Percentiles rank a stretch among this genome's conserved stretches.
Evolutionary conservation across 2,888 invertebrate genomes (phyloP).

Genomic region (Blera fallax): DNA sequence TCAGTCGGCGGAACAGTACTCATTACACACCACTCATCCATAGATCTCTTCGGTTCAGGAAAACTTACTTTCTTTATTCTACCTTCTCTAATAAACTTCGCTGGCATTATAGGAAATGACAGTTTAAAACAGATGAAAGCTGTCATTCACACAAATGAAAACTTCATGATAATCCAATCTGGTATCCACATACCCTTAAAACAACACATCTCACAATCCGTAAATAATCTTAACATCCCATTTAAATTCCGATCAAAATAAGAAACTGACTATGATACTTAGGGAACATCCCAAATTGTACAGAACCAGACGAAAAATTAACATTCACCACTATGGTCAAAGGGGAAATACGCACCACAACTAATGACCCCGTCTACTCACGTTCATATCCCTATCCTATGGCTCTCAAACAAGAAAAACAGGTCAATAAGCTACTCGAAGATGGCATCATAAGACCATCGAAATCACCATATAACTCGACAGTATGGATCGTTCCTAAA

Average conservation of each 20-base stretch:
- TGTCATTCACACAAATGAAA: not conserved
- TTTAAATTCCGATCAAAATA: not conserved
- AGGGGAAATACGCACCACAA: slow-evolving; percentile 46
- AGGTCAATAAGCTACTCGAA: slow-evolving; percentile 20
- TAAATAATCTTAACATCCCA: not conserved
- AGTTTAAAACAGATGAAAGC: not conserved
- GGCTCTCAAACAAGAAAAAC: slow-evolving; percentile 31
- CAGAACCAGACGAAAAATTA: slow-evolving; percentile 19
- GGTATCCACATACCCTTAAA: not conserved
- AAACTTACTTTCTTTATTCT: slow-evolving; percentile 9
- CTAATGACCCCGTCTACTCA: slow-evolving; percentile 29
- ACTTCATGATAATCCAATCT: not conserved
- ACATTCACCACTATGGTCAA: slow-evolving; percentile 45
- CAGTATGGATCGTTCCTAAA: slow-evolving; percentile 16
- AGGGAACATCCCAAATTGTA: slow-evolving; percentile 23
- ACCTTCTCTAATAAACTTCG: not conserved
- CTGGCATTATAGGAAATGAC: not conserved
- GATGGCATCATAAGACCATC: slow-evolving; percentile 56
- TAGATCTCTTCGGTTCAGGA: not conserved
- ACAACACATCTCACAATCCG: not conserved
- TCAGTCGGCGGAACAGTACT: not conserved
- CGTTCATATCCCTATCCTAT: slow-evolving; percentile 44
- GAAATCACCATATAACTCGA: slow-evolving; percentile 25
- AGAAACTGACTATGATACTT: not conserved
- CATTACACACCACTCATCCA: not conserved